Base-by-base conservation (phyloP, 2,113 vertebrate species). In the Microcebus lehilahytsara region DNA sequence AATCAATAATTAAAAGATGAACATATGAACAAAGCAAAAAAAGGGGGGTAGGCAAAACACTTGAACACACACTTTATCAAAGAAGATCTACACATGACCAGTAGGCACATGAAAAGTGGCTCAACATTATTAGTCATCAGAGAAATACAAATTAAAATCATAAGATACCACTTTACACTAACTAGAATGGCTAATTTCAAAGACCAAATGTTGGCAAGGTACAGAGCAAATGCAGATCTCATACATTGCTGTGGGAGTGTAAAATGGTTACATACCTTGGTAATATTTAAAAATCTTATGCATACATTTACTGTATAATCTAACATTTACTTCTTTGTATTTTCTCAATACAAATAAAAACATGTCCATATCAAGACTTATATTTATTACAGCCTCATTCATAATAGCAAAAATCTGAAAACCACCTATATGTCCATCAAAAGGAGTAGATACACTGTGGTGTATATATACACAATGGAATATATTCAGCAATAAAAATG, bases 1-100 rank as follows among this genome's bases (percentile, higher is more conserved):
- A 77, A 85, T 69, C 89, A 92, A 94, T 30, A 77, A 92, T 72
- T 64, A 79, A 51, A 96, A 85, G 37, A 58, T 34, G 25, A 96
- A 88, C 27, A 80, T 9, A 62, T 62, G 25, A 62, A 62, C 23
- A 86, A 87, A 23, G 34, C 80, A 87, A 91, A 78, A 2, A 0
- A 2, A 0, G 27, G 27, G 14, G 9, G 32, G 64, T 34, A 19
- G 5, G 9, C 20, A 32, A 51, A 53, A 88, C 46, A 46, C 58
- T 74, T 67, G 0, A 56, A 83, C 53, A 74, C 23, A 80, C 16
- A 91, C 40, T 71, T 84, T 42, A 93, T 77, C 78, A 64, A 96
- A 92, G n/a, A 66, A 72, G 16, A 66, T 40, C 9, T 4, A 92
- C 17, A 71, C 95, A 83, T 56, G 32, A 30, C 34, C 69, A 53